Conservation (phyloP, 2,888 invertebrate genomes). For the Baronia brevicornis region DNA sequence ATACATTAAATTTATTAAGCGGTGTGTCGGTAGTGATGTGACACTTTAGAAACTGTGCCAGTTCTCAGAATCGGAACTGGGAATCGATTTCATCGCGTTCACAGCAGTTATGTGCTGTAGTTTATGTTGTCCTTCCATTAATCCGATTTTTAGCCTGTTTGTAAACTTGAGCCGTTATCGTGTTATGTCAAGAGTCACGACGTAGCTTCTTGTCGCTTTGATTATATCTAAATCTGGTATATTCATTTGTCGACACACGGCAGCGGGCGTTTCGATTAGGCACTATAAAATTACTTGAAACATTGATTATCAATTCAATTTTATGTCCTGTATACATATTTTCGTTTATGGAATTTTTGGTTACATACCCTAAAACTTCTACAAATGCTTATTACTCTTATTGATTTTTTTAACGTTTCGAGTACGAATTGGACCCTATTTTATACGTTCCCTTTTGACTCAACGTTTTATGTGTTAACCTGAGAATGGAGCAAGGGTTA, state of each 20-base stretch:
- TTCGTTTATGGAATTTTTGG: not conserved
- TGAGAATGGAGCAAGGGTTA: conserved; percentile 27
- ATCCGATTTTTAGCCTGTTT: conserved; percentile 40
- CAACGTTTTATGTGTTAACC: conserved; percentile 24
- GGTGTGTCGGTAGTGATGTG: conserved; percentile 72
- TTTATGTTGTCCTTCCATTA: conserved; percentile 48
- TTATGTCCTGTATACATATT: conserved; percentile 11
- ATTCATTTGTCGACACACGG: conserved; percentile 55
- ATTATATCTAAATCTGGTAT: conserved; percentile 67
- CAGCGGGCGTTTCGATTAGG: conserved; percentile 50
- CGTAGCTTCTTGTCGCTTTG: conserved; percentile 59
- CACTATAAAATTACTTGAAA: conserved; percentile 55
- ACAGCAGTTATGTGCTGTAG: conserved; percentile 65
- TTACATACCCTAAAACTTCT: too few species aligned
- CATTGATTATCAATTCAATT: conserved; percentile 39
- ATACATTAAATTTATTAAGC: conserved; percentile 68
- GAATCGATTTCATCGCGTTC: conserved; percentile 72
- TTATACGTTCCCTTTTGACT: conserved; percentile 26
- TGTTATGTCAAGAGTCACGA: conserved; percentile 45
- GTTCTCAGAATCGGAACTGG: conserved; percentile 71
- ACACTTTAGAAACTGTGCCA: conserved; percentile 74
- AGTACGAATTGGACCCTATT: not conserved
- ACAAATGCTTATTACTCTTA: too few species aligned
- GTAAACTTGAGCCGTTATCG: conserved; percentile 55
- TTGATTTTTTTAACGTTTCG: not conserved